A percentile compares a stretch with the other conserved stretches of the same genome.
phyloP scores from a whole-genome alignment of 30 jellyfish, hydroid and myxozoan species.

The Turritopsis dohrnii region DNA sequence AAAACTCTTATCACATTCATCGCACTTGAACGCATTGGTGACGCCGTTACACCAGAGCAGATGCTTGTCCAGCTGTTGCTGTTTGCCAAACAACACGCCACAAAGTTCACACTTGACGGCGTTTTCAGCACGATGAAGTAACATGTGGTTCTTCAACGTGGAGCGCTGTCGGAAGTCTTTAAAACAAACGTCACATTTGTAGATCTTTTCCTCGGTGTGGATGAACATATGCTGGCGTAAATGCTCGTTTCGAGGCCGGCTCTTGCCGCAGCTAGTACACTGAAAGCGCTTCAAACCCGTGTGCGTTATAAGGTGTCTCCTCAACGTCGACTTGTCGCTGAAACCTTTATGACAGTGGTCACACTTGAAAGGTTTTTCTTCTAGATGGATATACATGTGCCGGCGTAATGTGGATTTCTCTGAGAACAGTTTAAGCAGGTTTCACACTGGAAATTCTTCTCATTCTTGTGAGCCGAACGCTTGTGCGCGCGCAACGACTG shows the following conservation, averaged over 20 bases:
- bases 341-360: constrained; percentile 41
- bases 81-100: constrained; percentile 22
- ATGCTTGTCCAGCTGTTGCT: constrained; percentile 23
- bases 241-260: constrained; percentile 34
- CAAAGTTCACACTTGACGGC: constrained; percentile 28
- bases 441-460: constrained; percentile 30
- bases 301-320: constrained; percentile 36
- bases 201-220: constrained; percentile 35
- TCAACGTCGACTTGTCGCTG: constrained; percentile 40
- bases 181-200: constrained; percentile 28
- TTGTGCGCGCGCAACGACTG: constrained; percentile 30
- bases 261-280: constrained; percentile 32
- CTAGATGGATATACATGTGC: constrained; percentile 39
- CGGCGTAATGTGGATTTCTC: constrained; percentile 35
- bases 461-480: constrained; percentile 31
- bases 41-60: constrained; percentile 20
- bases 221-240: constrained; percentile 44
- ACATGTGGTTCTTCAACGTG: constrained; percentile 42
- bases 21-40: constrained; percentile 19
- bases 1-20: constrained; percentile 25
- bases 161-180: constrained; percentile 47
- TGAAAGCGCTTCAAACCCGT: constrained; percentile 32
- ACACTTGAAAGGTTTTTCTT: constrained; percentile 40
- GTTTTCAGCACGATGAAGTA: constrained; percentile 33
- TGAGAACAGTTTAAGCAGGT: constrained; percentile 28